phyloP scores from a whole-genome alignment of 2,888 invertebrate species.

The Harpalus rufipes region DNA sequence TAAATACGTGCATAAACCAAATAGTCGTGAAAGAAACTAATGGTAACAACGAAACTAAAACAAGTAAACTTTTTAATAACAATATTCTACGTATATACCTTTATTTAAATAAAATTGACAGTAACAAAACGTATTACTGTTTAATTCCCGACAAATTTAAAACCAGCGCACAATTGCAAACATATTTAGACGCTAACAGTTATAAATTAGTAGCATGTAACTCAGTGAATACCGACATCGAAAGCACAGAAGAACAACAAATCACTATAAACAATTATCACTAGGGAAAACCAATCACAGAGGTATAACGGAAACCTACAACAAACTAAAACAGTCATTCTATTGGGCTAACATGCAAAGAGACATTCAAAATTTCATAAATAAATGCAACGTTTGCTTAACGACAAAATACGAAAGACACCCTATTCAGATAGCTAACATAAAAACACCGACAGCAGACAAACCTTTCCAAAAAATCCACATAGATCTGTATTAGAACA shows the following conservation, averaged over 20 bases:
- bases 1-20: conserved; percentile 23
- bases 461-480: conserved; percentile 68
- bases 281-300: background rate
- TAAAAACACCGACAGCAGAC: conserved; percentile 68
- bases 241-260: conserved; percentile 9
- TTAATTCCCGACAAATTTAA: background rate
- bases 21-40: no score
- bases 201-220: no score
- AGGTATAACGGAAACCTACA: no score
- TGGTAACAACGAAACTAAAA: no score
- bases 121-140: background rate
- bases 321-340: no score
- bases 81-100: conserved; percentile 14
- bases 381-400: no score
- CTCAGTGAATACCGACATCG: no score
- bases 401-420: no score
- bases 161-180: background rate
- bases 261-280: background rate
- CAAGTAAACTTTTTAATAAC: conserved; percentile 12
- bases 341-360: no score
- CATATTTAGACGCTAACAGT: background rate
- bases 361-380: no score
- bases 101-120: background rate
- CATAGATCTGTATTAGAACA: background rate
- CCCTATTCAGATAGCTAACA: conserved; percentile 61